Percentiles rank a stretch among this genome's conserved stretches.
Evolutionary conservation across 2,888 invertebrate genomes (phyloP).

Genomic region (Agrypnus murinus): DNA sequence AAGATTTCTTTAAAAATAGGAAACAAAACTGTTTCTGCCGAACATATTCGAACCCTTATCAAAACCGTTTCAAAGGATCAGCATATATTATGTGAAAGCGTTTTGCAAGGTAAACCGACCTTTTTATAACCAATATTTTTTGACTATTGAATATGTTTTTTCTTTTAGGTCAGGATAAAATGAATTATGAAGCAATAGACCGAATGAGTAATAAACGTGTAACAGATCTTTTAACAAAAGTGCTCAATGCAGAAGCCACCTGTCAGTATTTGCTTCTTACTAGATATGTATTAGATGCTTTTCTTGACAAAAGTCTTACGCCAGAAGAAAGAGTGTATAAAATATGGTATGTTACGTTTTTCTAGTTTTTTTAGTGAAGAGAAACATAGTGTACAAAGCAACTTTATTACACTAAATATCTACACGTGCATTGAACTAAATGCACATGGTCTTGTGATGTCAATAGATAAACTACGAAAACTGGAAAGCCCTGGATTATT

Average conservation of each 20-base stretch:
- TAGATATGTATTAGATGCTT: constrained; percentile 6
- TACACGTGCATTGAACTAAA: background rate
- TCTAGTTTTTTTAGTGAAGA: background rate
- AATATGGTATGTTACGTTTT: background rate
- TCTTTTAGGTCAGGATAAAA: constrained; percentile 9
- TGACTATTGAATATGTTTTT: too few relatives aligned
- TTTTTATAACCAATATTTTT: too few relatives aligned
- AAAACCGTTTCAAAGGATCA: background rate
- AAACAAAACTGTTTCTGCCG: background rate
- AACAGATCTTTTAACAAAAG: background rate
- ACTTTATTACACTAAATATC: background rate
- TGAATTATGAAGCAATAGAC: background rate
- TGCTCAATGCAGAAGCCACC: background rate
- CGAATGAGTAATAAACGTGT: background rate
- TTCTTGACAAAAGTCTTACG: background rate
- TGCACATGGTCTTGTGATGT: background rate
- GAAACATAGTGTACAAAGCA: too few relatives aligned
- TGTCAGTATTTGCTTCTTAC: background rate
- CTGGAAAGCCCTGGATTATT: background rate
- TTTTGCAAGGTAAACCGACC: background rate
- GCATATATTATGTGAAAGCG: background rate
- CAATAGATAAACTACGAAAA: background rate
- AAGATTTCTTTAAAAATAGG: background rate
- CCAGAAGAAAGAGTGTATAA: background rate
- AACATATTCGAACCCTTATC: background rate